Evolutionary conservation across 2,888 invertebrate species (phyloP).

Genomic region (Sarcophaga caerulescens): DNA sequence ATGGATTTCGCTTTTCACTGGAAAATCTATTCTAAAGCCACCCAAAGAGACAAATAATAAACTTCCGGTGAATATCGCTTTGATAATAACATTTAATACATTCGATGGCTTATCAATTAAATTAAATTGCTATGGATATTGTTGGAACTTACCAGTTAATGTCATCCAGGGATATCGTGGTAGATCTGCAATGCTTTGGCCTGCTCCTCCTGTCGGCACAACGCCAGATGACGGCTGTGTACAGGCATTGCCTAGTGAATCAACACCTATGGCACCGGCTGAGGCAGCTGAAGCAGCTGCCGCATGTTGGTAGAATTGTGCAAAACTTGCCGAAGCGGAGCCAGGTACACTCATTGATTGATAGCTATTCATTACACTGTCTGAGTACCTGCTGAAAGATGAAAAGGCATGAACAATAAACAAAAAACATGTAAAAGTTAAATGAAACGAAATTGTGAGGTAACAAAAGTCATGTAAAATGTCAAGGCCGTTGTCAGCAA

Average conservation of each 20-base stretch:
- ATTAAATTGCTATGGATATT: not conserved
- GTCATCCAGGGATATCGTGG: constrained; percentile 98
- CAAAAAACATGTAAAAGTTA: not conserved
- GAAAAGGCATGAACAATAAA: constrained; percentile 44
- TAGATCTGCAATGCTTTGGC: constrained; percentile 94
- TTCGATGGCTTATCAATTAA: not conserved
- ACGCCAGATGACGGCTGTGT: constrained; percentile 86
- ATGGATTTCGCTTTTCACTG: not conserved
- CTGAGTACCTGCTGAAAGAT: constrained; percentile 80
- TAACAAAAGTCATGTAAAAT: not conserved
- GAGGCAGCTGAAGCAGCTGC: constrained; percentile 87
- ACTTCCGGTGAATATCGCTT: not conserved
- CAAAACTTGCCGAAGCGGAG: constrained; percentile 82
- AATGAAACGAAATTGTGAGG: not conserved
- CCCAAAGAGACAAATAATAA: not conserved
- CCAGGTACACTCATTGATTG: constrained; percentile 82
- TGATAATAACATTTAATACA: constrained; percentile 1
- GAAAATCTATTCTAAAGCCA: not conserved
- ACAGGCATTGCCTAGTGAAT: constrained; percentile 91
- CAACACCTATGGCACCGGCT: constrained; percentile 87
- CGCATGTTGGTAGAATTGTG: constrained; percentile 95
- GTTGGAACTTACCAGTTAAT: constrained; percentile 89
- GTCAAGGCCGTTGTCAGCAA: not conserved
- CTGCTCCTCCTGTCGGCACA: constrained; percentile 84
- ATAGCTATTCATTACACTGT: constrained; percentile 81